Percentiles rank a stretch among this genome's conserved stretches.
Conservation (phyloP, 2,113 vertebrate genomes). For the Onychostoma macrolepis region DNA sequence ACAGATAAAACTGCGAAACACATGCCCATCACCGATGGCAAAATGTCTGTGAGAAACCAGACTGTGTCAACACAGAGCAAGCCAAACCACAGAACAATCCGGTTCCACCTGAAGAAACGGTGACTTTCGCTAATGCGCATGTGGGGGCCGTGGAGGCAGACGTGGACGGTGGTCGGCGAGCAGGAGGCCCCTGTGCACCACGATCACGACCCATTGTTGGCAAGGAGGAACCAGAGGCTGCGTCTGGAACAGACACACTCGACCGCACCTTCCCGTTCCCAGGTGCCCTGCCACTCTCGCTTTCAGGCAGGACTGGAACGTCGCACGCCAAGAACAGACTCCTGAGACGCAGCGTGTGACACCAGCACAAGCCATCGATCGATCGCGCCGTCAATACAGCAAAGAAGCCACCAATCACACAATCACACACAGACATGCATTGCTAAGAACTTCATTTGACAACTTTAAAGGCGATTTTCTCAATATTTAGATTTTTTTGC, state of each 20-base stretch:
- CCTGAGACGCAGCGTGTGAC: too few species aligned
- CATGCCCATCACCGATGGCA: conserved; percentile 45
- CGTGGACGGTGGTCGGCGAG: conserved; percentile 25
- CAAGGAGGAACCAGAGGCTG: conserved; percentile 55
- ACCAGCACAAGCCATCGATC: not conserved
- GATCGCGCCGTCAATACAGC: not conserved
- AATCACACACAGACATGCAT: not conserved
- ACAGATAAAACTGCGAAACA: conserved; percentile 14
- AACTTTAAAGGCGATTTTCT: too few species aligned
- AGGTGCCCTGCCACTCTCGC: conserved; percentile 43
- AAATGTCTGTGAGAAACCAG: conserved; percentile 64
- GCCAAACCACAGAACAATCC: conserved; percentile 63
- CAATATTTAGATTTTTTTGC: too few species aligned
- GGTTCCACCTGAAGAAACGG: conserved; percentile 21
- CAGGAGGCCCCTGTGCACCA: conserved; percentile 26
- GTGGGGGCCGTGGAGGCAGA: conserved; percentile 4
- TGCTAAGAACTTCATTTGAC: too few species aligned
- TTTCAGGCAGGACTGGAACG: conserved; percentile 52
- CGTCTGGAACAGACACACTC: conserved; percentile 48
- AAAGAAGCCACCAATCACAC: not conserved
- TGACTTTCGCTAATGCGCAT: not conserved
- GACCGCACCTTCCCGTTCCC: conserved; percentile 56
- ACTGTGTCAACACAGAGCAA: conserved; percentile 56
- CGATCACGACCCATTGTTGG: not conserved
- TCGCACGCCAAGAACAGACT: not conserved